Percentiles rank a stretch among this genome's conserved stretches.
Evolutionary conservation across 2,888 invertebrate genomes (phyloP).

Genomic region (Caenorhabditis sp.): DNA sequence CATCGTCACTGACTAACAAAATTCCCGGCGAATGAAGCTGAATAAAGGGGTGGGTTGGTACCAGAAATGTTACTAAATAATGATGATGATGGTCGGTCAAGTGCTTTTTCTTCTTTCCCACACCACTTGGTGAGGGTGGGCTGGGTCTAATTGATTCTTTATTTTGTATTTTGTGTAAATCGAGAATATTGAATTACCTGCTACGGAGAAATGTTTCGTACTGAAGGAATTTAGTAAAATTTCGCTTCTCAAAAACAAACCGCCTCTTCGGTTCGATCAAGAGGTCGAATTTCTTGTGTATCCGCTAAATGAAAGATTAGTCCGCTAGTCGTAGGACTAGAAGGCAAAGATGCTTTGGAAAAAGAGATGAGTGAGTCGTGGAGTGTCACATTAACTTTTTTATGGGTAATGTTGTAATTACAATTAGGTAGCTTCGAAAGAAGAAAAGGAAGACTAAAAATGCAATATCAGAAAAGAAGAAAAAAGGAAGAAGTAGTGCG

Average conservation of each 20-base stretch:
- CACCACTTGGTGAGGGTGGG: no score
- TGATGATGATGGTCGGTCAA: conserved; percentile 9
- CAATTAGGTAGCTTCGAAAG: no score
- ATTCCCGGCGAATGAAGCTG: not conserved
- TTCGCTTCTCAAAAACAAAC: conserved; percentile 10
- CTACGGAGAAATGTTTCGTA: conserved; percentile 35
- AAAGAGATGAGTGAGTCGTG: not conserved
- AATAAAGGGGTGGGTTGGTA: conserved; percentile 3
- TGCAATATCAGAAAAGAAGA: conserved; percentile 37
- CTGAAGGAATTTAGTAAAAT: conserved; percentile 29
- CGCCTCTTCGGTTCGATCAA: conserved; percentile 25
- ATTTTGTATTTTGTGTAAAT: no score
- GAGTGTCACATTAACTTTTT: conserved; percentile 20
- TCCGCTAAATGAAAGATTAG: not conserved
- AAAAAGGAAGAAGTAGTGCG: conserved; percentile 3
- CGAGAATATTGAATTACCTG: conserved; percentile 61
- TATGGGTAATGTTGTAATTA: no score
- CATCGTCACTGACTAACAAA: not conserved
- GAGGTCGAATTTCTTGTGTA: conserved; percentile 43
- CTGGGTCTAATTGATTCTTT: conserved; percentile 43
- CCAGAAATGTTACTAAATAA: conserved; percentile 28
- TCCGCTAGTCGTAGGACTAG: no score
- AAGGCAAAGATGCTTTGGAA: no score
- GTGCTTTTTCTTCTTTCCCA: conserved; percentile 28
- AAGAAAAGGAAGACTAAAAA: no score